These are phyloP conservation scores for Hirtodrosophila cameraria DNA, from an alignment of 2,888 invertebrate species.

Conservation along the genomic window DNA sequence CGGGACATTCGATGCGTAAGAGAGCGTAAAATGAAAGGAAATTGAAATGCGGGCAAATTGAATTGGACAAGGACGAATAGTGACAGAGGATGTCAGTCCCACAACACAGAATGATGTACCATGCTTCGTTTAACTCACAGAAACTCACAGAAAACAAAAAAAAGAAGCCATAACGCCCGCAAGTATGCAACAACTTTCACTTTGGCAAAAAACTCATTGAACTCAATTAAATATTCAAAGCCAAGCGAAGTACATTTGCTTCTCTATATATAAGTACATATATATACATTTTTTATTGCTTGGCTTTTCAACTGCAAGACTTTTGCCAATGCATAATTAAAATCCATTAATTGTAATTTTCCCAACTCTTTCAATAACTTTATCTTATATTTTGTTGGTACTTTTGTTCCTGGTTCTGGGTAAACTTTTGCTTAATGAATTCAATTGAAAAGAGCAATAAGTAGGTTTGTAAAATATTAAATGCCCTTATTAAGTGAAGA, in stretches of 20 bases:
- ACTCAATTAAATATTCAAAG: slow-evolving; percentile 69
- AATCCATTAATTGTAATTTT: slow-evolving; percentile 77
- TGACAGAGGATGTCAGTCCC: slow-evolving; percentile 2
- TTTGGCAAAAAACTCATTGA: slow-evolving; percentile 49
- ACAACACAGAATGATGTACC: slow-evolving; percentile 27
- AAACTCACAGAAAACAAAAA: slow-evolving; percentile 9
- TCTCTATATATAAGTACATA: background rate
- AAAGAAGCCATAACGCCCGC: slow-evolving; percentile 31
- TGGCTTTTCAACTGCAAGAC: slow-evolving; percentile 51
- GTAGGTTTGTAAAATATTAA: background rate
- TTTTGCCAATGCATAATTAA: slow-evolving; percentile 72
- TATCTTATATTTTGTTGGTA: slow-evolving; percentile 7
- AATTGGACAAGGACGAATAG: slow-evolving; percentile 56
- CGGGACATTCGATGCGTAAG: slow-evolving; percentile 58
- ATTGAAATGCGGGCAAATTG: slow-evolving; percentile 77
- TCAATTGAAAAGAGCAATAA: slow-evolving; percentile 42
- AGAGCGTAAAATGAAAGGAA: slow-evolving; percentile 79
- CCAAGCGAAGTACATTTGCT: slow-evolving; percentile 22
- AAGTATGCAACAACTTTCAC: slow-evolving; percentile 73
- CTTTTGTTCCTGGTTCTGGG: slow-evolving; percentile 1
- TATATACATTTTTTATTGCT: slow-evolving; percentile 22
- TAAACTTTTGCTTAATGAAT: slow-evolving; percentile 65
- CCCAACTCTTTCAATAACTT: slow-evolving; percentile 59
- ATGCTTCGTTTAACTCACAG: slow-evolving; percentile 70
- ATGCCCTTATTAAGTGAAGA: slow-evolving; percentile 9